These are phyloP conservation scores for Drosophila falleni DNA, from an alignment of 2,888 invertebrate species.

Conservation along the genomic window DNA sequence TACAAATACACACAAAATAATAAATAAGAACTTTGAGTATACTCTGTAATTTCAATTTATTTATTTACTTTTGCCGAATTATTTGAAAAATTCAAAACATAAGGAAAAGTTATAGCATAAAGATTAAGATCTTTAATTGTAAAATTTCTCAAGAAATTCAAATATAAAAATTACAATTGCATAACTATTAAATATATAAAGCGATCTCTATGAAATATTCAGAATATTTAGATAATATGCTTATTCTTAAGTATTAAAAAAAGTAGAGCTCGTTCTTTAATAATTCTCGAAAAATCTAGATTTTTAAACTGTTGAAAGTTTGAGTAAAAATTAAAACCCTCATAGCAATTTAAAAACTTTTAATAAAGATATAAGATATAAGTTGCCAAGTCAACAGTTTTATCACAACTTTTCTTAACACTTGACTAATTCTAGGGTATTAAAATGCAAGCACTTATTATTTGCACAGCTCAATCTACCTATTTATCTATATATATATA, in stretches of 20 bases:
- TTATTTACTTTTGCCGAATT: background rate
- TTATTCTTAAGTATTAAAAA: background rate
- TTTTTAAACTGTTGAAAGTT: background rate
- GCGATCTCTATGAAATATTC: background rate
- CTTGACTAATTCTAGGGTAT: slow-evolving; percentile 3
- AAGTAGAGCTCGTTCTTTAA: background rate
- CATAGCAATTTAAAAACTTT: background rate
- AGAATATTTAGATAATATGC: background rate
- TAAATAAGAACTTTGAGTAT: background rate
- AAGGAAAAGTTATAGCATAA: no score
- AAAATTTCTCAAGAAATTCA: background rate
- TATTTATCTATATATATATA: slow-evolving; percentile 9
- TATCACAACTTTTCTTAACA: background rate
- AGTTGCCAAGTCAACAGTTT: background rate
- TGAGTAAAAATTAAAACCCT: background rate
- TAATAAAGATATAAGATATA: background rate
- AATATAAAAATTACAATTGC: background rate
- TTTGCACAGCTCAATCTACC: background rate
- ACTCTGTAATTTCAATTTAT: background rate
- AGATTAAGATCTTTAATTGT: no score
- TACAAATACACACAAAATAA: background rate
- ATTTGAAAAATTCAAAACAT: background rate
- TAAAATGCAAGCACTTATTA: background rate
- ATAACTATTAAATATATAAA: background rate
- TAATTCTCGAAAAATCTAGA: background rate